Base-by-base conservation (phyloP, 2,113 vertebrate species). In the Cryptotis parvus region DNA sequence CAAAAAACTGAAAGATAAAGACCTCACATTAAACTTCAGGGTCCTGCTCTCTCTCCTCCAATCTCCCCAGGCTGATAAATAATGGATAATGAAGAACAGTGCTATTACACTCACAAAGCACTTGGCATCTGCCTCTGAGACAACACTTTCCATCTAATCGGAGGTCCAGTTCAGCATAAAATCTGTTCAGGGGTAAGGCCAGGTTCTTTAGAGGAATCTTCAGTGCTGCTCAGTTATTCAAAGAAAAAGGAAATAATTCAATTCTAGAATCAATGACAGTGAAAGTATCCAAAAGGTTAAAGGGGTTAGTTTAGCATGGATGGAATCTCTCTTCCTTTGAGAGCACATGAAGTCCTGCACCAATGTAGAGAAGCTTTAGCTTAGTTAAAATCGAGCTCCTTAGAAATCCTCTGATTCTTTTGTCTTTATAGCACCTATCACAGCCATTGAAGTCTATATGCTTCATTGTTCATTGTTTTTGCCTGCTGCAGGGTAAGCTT, bases 51-150 rank as follows among this genome's bases (percentile, higher is more conserved):
- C 41, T 93, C 63, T 95, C 92, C 75, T 97, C 80, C 90, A n/a
- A 15, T 88, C 92, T 97, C 77, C 92, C 83, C 70, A 90, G 92
- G 76, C 92, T 97, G 96, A 96, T 98, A 96, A 97, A 98, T 97
- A 97, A 98, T 98, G 96, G 91, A 98, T 96, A 90, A n/a, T 75
- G 77, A 92, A 91, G 94, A 97, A 95, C 75, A 52, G 87, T 37
- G 80, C 86, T 91, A 77, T 95, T 95, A 96, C 65, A 78, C 87
- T 92, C 96, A 96, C 91, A 96, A 97, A 96, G 86, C 73, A 86
- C 92, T 96, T 92, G 91, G 85, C 91, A 91, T 93, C 77, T n/a
- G 45, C 72, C 79, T 94, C 63, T 41, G 68, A 90, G 85, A 85
- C 45, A 89, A 75, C 55, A 39, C 84, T 96, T 97, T 93, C 95